A percentile compares a stretch with the other conserved stretches of the same genome.
Conservation (phyloP, 2,888 invertebrate species). For the Pecten maximus region DNA sequence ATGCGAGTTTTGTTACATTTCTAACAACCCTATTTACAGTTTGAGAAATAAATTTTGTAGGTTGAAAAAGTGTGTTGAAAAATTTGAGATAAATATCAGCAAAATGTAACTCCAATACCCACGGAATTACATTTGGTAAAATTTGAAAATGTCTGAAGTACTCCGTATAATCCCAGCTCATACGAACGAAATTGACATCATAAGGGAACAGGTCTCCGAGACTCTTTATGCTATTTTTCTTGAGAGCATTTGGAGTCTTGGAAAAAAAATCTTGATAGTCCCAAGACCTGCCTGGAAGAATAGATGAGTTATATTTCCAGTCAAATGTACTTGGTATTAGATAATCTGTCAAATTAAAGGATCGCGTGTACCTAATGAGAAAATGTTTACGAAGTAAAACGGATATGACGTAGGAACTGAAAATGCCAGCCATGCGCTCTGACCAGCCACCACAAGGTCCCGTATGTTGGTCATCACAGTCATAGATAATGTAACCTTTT, state of each 20-base stretch:
- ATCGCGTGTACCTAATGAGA: not conserved
- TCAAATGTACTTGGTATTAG: not conserved
- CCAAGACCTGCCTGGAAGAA: not conserved
- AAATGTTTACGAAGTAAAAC: not conserved
- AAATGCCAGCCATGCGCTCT: not conserved
- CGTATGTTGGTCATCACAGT: not conserved
- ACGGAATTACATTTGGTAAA: not conserved
- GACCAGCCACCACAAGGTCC: not conserved
- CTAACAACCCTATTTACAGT: not conserved
- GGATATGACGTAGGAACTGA: not conserved
- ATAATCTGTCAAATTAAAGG: not conserved
- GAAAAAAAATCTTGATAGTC: not conserved
- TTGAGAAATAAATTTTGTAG: not conserved
- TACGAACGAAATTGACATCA: conserved; percentile 2
- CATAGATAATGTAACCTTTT: not conserved
- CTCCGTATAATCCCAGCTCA: not conserved
- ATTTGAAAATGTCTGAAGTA: not conserved
- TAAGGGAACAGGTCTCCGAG: not conserved
- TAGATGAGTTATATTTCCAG: conserved; percentile 3
- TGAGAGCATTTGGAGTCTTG: not conserved
- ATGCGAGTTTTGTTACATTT: not conserved
- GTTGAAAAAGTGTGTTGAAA: not conserved
- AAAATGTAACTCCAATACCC: not conserved
- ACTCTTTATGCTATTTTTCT: not conserved
- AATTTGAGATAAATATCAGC: not conserved